A percentile compares a stretch with the other conserved stretches of the same genome.
Conservation (phyloP, 1,140 invertebrate species). For the Conus betulinus region DNA sequence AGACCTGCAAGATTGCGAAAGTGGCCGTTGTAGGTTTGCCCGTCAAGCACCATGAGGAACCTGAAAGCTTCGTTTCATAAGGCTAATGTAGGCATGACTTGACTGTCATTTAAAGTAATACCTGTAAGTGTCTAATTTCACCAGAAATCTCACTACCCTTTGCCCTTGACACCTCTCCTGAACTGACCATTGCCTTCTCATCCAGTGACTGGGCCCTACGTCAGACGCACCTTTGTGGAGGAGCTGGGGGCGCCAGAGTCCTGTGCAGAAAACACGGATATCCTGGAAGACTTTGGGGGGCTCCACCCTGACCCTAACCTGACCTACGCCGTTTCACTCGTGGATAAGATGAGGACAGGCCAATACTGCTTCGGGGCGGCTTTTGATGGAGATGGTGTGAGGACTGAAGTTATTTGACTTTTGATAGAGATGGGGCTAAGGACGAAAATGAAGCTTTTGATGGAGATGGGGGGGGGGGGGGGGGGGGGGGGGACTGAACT, state of each 20-base stretch:
- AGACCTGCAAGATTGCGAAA: too few relatives aligned
- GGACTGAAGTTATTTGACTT: slow-evolving; percentile 40
- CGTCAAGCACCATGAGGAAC: too few relatives aligned
- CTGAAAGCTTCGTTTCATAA: too few relatives aligned
- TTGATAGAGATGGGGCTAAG: background rate
- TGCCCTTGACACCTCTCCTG: too few relatives aligned
- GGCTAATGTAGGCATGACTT: too few relatives aligned
- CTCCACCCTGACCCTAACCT: slow-evolving; percentile 99
- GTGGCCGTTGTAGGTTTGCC: too few relatives aligned
- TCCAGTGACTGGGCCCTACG: slow-evolving; percentile 97
- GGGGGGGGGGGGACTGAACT: too few relatives aligned
- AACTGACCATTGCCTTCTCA: too few relatives aligned
- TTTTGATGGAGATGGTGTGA: slow-evolving; percentile 97
- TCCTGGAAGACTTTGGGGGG: slow-evolving; percentile 96
- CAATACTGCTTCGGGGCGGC: slow-evolving; percentile 96
- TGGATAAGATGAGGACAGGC: slow-evolving; percentile 85
- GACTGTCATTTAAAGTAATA: too few relatives aligned
- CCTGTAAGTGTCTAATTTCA: too few relatives aligned
- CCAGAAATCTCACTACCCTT: too few relatives aligned
- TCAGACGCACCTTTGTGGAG: slow-evolving; percentile 90
- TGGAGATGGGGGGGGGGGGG: too few relatives aligned
- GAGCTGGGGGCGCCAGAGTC: slow-evolving; percentile 84
- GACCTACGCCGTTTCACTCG: slow-evolving; percentile 94
- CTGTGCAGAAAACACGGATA: slow-evolving; percentile 84
- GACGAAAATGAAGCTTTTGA: background rate